These are phyloP conservation scores for Prochilodus magdalenae DNA, from an alignment of 2,113 vertebrate genomes.

Conservation along the genomic window DNA sequence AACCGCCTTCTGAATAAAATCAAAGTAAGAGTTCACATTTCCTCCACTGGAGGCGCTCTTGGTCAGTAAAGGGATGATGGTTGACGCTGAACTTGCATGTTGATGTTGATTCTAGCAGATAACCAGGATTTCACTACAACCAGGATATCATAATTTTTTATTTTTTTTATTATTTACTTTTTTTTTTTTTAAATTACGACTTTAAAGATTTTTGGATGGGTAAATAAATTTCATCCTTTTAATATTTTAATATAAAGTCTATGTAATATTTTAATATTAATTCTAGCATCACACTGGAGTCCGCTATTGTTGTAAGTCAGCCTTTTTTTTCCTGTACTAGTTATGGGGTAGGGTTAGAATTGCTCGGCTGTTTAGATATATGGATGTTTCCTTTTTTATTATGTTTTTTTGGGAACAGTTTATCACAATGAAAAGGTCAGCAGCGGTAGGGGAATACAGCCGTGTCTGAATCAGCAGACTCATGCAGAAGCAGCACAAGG, in stretches of 20 bases:
- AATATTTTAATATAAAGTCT: background rate
- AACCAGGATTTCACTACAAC: no score
- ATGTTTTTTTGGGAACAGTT: conserved; percentile 50
- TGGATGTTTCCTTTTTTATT: background rate
- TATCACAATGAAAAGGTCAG: conserved; percentile 49
- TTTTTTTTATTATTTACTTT: no score
- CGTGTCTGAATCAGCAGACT: conserved; percentile 4
- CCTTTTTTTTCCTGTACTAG: background rate
- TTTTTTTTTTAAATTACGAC: no score
- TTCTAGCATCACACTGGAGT: background rate
- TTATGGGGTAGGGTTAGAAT: background rate
- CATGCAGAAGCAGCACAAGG: conserved; percentile 9
- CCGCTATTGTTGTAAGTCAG: background rate
- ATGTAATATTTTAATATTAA: background rate
- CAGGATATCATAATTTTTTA: no score
- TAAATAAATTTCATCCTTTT: no score
- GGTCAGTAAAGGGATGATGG: no score
- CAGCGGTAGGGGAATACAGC: conserved; percentile 10
- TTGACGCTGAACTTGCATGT: no score
- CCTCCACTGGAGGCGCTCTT: no score
- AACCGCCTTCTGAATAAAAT: no score
- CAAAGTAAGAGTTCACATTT: no score
- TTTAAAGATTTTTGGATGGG: no score
- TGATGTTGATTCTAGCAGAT: no score
- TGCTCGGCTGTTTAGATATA: background rate